Evolutionary conservation across 2,797 vertebrate genomes (phyloP), one percentile per base, ranked within the genome.

Genomic region (Gallinago nigripennis): DNA sequence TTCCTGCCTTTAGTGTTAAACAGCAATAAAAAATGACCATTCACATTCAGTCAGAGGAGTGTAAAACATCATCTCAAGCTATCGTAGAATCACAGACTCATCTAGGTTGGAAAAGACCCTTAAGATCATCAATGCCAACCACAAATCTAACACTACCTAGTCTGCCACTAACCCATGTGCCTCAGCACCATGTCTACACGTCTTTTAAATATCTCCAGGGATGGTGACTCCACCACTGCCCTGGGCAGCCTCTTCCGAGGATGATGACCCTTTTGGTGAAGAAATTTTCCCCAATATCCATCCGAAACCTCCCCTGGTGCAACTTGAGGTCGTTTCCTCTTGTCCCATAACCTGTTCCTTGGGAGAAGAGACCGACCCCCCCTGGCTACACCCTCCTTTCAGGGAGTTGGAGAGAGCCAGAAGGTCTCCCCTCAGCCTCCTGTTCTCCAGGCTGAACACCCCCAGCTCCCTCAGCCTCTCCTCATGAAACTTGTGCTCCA

Each of bases 161-260:
- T 9, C 43, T 17, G 57, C 45, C 66, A 70, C 11, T 78, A 35
- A 45, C 24, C 19, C 25, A 37, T 5, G 33, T 31, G 13, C 19
- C 23, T 12, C 8, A 37, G 35, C 17, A 7, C 24, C 45, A 37
- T 2, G 5, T 35, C 25, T 48, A 21, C 23, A 2, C 0, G 0
- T 15, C 45, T 83, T 82, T 46, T 11, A 57, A 91, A 48, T 28
- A 3, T 6, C 30, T 33, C 28, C 43, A 76, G 17, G 30, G 27
- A 56, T 10, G 20, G 45, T 0, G 17, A 63, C 56, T 50, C 48
- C 3, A 30, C 33, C 28, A 25, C 24, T 7, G 4, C 28, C n/a
- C 31, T n/a, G 23, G 46, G n/a, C 31, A 90, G 54, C 57, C 75
- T 56, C 8, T 45, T 21, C 46, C 20, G 54, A 3, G 3, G 11